phyloP scores from a whole-genome alignment of 2,113 vertebrate species.

The Thamnaconus septentrionalis region DNA sequence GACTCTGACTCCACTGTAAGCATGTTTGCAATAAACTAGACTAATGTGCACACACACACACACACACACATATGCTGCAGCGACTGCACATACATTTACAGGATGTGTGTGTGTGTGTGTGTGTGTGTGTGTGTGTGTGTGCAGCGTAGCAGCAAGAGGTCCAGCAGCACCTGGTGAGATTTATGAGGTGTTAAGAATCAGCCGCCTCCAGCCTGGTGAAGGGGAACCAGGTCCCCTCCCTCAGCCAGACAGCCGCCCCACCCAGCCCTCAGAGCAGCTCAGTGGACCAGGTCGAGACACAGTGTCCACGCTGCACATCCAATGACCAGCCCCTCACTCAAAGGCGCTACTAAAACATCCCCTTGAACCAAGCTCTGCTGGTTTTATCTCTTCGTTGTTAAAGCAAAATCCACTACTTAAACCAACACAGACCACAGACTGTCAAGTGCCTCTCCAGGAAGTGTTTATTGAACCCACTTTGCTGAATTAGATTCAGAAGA shows the following conservation, averaged over 20 bases:
- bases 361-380: too few relatives aligned
- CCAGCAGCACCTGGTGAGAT: constrained; percentile 71
- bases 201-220: constrained; percentile 58
- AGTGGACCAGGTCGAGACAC: constrained; percentile 1
- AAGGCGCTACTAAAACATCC: too few relatives aligned
- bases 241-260: background rate
- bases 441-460: too few relatives aligned
- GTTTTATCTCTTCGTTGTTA: too few relatives aligned
- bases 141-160: constrained; percentile 30
- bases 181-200: constrained; percentile 75
- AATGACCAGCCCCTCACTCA: too few relatives aligned
- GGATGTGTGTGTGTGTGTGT: background rate
- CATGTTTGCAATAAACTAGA: constrained; percentile 26
- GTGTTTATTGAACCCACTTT: too few relatives aligned
- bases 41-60: too few relatives aligned
- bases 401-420: too few relatives aligned
- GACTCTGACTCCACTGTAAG: constrained; percentile 14
- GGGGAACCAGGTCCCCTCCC: constrained; percentile 45
- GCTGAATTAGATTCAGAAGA: too few relatives aligned
- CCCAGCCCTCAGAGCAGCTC: too few relatives aligned
- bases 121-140: constrained; percentile 7
- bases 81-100: constrained; percentile 1
- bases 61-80: constrained; percentile 8
- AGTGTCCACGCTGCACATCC: too few relatives aligned
- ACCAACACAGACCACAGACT: too few relatives aligned